phyloP scores from a whole-genome alignment of 2,888 invertebrate genomes.

The Lypha dubia region DNA sequence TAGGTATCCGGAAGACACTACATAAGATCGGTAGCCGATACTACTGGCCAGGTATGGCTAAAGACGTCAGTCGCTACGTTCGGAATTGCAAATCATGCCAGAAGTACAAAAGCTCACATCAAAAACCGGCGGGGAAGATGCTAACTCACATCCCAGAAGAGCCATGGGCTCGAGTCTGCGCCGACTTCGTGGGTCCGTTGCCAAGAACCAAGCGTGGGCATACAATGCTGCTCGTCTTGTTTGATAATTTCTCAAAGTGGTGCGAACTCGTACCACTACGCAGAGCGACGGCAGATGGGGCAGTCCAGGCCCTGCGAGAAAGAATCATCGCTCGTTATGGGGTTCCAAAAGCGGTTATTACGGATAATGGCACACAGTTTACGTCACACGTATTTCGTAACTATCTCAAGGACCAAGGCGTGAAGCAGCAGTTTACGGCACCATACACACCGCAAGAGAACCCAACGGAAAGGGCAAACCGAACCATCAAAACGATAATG shows the following conservation, averaged over 20 bases:
- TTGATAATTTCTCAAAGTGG: neutral
- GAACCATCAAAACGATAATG: too few species aligned
- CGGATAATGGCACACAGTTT: neutral
- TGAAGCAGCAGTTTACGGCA: too few species aligned
- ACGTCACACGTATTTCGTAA: too few species aligned
- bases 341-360: neutral
- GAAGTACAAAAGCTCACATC: neutral
- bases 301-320: neutral
- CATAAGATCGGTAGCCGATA: neutral
- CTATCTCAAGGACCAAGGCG: too few species aligned
- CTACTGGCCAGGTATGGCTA: neutral
- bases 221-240: neutral
- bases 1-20: neutral
- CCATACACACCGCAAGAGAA: too few species aligned
- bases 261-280: neutral
- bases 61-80: neutral
- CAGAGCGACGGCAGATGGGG: neutral
- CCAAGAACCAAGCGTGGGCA: neutral
- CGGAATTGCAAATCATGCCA: neutral
- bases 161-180: neutral
- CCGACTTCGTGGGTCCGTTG: too few species aligned
- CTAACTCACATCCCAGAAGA: neutral
- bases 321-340: neutral
- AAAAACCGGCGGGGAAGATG: neutral
- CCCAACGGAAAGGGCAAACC: too few species aligned